Base-by-base conservation (phyloP, 2,888 invertebrate genomes). In the Apotomis turbidana region DNA sequence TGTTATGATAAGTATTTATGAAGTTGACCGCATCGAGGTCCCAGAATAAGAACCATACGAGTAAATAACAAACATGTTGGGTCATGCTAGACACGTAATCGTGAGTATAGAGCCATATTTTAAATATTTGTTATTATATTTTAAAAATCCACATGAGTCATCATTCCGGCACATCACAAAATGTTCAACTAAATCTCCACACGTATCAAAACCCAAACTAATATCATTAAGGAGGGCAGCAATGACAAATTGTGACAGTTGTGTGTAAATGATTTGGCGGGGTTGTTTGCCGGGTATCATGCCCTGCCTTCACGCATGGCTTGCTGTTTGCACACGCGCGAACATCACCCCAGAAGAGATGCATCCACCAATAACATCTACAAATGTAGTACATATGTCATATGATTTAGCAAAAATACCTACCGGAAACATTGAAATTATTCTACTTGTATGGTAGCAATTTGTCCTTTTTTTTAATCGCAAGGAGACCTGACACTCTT, bases 321-420 rank as follows among this genome's bases (percentile, higher is more conserved):
- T 59, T 63, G 51, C 61, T 85, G 79, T 76, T 77, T 78, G 83
- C 76, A 49, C 72, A 66, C 71, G 72, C 71, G 67, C 46, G 49
- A 38, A 59, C 67, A 15, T 68, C 55, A 9, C 66, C 66, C 66
- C 46, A 66, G 55, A 64, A 44, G 63, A 52, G 62, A 36, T 64
- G 55, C 66, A 57, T 55, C 66, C 44, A 8, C 41, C 55, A 66
- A n/a, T 57, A 66, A 57, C 36, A 57, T 46, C 46, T 27, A 66
- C 55, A 57, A 57, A 57, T 66, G 46, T 66, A 66, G 55, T 66
- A 55, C 27, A 44, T 46, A 36, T 46, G 60, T 38, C 10, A 15
- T 6, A 41, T 4, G 9, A 58, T 58, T n/a, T 36, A 38, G 52
- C 38, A 5, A 13, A 49, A 27, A 27, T 27, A 27, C 27, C 27